These are phyloP conservation scores for Schizotus pectinicornis DNA, from an alignment of 2,888 invertebrate species.

Conservation along the genomic window DNA sequence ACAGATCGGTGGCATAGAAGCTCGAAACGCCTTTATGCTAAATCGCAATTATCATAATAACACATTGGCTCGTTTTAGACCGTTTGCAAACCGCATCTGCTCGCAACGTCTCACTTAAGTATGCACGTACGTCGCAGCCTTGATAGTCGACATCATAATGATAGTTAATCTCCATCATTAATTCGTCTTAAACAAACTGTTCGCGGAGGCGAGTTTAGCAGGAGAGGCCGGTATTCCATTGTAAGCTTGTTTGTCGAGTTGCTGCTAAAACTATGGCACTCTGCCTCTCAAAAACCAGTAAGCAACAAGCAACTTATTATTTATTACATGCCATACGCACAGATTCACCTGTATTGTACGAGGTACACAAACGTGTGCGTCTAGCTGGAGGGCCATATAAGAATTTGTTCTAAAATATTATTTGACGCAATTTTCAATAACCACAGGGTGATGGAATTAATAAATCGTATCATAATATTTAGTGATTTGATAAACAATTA, in stretches of 20 bases:
- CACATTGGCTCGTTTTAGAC: conserved; percentile 32
- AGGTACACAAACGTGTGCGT: too few relatives aligned
- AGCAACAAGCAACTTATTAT: conserved; percentile 29
- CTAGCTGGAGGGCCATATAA: too few relatives aligned
- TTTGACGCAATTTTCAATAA: too few relatives aligned
- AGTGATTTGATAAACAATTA: too few relatives aligned
- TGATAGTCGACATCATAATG: conserved; percentile 42
- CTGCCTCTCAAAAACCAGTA: conserved; percentile 37
- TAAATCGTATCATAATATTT: too few relatives aligned
- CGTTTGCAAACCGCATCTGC: conserved; percentile 30
- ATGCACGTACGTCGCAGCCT: conserved; percentile 29
- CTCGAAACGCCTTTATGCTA: conserved; percentile 28
- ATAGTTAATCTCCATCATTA: conserved; percentile 47
- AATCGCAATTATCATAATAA: conserved; percentile 43
- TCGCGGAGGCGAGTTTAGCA: conserved; percentile 27
- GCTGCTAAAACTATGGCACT: conserved; percentile 27
- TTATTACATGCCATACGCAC: conserved; percentile 39
- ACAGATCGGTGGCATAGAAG: background rate
- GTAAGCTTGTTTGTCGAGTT: background rate
- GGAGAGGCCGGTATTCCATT: conserved; percentile 18
- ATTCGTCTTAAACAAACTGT: conserved; percentile 47
- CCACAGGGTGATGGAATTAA: too few relatives aligned
- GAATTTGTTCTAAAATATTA: too few relatives aligned
- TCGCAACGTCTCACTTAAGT: conserved; percentile 35
- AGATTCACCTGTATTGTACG: conserved; percentile 37